Evolutionary conservation across 1,140 invertebrate genomes (phyloP).

Genomic region (Aporrectodea caliginosa): DNA sequence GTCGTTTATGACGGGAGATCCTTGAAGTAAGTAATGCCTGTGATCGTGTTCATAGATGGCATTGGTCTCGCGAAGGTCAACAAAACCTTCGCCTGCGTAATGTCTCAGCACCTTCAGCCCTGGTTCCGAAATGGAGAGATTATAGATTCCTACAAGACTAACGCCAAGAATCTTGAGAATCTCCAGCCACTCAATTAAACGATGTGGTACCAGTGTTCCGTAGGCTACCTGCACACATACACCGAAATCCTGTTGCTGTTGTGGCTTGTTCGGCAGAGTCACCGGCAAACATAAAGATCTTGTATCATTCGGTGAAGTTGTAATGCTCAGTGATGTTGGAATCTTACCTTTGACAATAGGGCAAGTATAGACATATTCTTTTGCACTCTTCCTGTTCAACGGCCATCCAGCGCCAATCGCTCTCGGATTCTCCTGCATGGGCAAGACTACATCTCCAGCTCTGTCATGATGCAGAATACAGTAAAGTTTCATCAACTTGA

Average conservation of each 20-base stretch:
- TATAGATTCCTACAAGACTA: slow-evolving; percentile 21
- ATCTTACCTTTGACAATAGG: background rate
- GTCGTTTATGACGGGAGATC: slow-evolving; percentile 31
- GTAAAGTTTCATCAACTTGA: background rate
- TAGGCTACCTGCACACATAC: slow-evolving; percentile 16
- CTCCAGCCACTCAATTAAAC: slow-evolving; percentile 28
- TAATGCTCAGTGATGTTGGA: background rate
- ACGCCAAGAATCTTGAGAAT: slow-evolving; percentile 19
- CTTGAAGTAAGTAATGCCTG: background rate
- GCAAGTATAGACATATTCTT: slow-evolving; percentile 12
- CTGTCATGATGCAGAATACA: background rate
- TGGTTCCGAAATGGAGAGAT: background rate
- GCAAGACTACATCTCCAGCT: background rate
- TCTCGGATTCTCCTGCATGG: background rate
- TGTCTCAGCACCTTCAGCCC: background rate
- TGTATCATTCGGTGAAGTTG: too few species aligned
- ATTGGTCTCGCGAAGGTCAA: slow-evolving; percentile 9
- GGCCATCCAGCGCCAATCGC: slow-evolving; percentile 15
- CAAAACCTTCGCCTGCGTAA: slow-evolving; percentile 18
- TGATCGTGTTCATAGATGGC: background rate
- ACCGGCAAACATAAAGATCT: too few species aligned
- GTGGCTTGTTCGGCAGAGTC: background rate
- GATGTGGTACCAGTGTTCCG: slow-evolving; percentile 9
- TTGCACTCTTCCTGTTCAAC: background rate
- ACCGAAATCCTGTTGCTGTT: slow-evolving; percentile 13